Evolutionary conservation across 2,888 invertebrate genomes (phyloP).

Genomic region (Zele albiditarsus): DNA sequence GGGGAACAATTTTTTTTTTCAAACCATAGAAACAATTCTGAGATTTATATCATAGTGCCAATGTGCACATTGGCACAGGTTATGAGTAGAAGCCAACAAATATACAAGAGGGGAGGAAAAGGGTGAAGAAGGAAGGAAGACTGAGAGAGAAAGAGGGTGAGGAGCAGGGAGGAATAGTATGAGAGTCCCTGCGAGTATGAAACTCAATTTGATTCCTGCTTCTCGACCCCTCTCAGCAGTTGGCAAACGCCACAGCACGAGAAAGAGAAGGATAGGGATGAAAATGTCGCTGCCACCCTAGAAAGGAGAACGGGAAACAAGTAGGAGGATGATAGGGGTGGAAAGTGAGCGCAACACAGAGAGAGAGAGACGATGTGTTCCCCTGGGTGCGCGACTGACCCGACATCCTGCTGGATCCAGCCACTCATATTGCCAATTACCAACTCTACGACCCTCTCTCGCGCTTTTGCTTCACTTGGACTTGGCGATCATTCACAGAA

Average conservation of each 20-base stretch:
- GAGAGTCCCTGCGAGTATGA: conserved; percentile 68
- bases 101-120: not conserved
- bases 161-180: too few relatives aligned
- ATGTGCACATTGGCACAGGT: not conserved
- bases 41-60: not conserved
- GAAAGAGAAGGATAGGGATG: conserved; percentile 49
- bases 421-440: conserved; percentile 73
- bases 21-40: not conserved
- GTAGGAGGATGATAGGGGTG: conserved; percentile 23
- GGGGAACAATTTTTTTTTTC: too few relatives aligned
- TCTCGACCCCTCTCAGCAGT: conserved; percentile 53
- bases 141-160: not conserved
- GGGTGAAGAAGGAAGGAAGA: not conserved
- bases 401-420: conserved; percentile 69
- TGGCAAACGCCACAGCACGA: conserved; percentile 50
- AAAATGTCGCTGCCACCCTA: conserved; percentile 30
- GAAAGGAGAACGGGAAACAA: not conserved
- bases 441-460: conserved; percentile 69
- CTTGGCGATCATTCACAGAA: conserved; percentile 63
- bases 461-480: conserved; percentile 61
- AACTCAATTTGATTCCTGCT: conserved; percentile 71
- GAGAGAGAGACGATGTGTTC: conserved; percentile 60
- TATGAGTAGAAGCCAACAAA: not conserved
- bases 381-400: conserved; percentile 72
- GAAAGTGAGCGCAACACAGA: conserved; percentile 39